A percentile compares a stretch with the other conserved stretches of the same genome.
Conservation (phyloP, 2,797 vertebrate genomes). For the Tapirus indicus region DNA sequence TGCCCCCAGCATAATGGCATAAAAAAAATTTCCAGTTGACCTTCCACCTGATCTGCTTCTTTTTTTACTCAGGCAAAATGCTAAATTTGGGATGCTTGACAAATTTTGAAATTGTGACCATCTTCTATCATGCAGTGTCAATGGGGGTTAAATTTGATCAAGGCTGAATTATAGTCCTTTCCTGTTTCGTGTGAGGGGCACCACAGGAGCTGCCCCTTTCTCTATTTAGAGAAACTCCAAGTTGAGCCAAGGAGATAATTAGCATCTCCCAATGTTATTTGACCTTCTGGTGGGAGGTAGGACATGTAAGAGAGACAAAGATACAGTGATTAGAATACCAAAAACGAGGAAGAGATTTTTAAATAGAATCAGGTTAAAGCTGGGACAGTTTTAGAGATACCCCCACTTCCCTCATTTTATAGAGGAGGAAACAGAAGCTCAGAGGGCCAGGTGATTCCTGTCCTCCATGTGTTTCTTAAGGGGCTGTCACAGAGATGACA, state of each 20-base stretch:
- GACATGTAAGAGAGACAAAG: neutral
- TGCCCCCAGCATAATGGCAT: neutral
- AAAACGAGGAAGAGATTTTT: neutral
- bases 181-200: neutral
- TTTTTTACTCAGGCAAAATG: neutral
- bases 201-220: neutral
- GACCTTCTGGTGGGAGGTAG: neutral
- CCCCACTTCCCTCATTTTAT: neutral
- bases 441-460: neutral
- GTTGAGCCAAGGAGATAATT: neutral
- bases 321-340: neutral
- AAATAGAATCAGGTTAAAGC: neutral
- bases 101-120: slow-evolving; percentile 21
- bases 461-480: neutral
- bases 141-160: neutral
- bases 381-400: neutral
- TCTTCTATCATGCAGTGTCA: neutral
- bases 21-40: slow-evolving; percentile 25
- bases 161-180: neutral
- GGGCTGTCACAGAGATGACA: neutral
- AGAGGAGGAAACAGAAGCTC: neutral
- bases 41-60: neutral
- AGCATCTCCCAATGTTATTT: neutral
- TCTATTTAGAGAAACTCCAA: neutral
- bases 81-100: neutral